phyloP scores from a whole-genome alignment of 2,797 vertebrate species.

The Ficedula albicollis region DNA sequence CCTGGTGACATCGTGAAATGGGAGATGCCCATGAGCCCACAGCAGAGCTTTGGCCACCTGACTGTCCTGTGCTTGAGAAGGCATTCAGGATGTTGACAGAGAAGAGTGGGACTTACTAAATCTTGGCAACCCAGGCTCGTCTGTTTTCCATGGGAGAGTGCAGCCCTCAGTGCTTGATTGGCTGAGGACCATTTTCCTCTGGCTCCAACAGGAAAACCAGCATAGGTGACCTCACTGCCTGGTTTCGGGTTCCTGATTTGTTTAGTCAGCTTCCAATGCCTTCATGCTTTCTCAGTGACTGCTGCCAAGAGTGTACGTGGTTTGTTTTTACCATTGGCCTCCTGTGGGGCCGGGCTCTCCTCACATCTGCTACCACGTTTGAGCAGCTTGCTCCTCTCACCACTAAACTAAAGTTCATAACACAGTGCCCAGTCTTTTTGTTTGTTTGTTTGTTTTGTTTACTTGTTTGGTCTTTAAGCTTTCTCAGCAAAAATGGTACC shows the following conservation, averaged over 20 bases:
- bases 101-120: not conserved
- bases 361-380: not conserved
- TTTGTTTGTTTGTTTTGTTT: not conserved
- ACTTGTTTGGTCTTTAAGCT: not conserved
- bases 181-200: not conserved
- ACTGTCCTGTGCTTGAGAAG: not conserved
- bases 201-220: not conserved
- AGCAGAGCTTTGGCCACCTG: not conserved
- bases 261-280: not conserved
- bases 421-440: not conserved
- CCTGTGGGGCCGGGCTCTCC: not conserved
- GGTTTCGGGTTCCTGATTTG: conserved; percentile 8
- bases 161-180: not conserved
- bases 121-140: not conserved
- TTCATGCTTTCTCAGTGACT: not conserved
- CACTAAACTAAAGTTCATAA: not conserved
- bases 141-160: not conserved
- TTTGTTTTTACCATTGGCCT: not conserved
- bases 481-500: not conserved
- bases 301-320: not conserved
- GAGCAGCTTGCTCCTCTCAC: not conserved
- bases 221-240: not conserved
- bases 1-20: not conserved
- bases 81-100: not conserved
- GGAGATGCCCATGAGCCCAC: not conserved